A percentile compares a stretch with the other conserved stretches of the same genome.
Evolutionary conservation across 2,113 vertebrate genomes (phyloP).

Genomic region (Podarcis raffonei): DNA sequence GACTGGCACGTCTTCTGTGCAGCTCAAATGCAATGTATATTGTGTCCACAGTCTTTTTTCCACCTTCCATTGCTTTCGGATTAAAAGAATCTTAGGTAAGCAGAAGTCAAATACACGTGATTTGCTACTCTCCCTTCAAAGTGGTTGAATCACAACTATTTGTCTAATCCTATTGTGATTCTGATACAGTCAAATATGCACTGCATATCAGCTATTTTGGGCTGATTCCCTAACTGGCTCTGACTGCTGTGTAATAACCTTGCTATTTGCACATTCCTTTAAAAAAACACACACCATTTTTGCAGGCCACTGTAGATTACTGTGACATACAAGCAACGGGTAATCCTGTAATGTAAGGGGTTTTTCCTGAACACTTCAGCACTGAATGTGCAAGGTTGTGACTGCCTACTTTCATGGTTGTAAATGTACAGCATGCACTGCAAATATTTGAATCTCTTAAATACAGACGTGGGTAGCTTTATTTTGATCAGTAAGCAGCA

Average conservation of each 20-base stretch:
- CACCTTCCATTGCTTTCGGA: background rate
- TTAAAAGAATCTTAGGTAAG: background rate
- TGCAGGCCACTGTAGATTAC: background rate
- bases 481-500: constrained; percentile 35
- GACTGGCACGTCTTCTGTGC: background rate
- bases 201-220: background rate
- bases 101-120: background rate
- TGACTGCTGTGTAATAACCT: background rate
- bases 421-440: constrained; percentile 47
- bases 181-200: background rate
- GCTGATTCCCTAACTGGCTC: constrained; percentile 10
- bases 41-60: background rate
- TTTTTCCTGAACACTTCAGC: constrained; percentile 41
- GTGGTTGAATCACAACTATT: constrained; percentile 1
- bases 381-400: constrained; percentile 42
- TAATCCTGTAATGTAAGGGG: constrained; percentile 18
- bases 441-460: constrained; percentile 45
- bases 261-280: background rate
- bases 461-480: constrained; percentile 48
- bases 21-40: background rate
- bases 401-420: constrained; percentile 47
- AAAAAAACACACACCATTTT: background rate
- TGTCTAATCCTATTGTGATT: constrained; percentile 21
- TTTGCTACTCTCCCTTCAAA: background rate
- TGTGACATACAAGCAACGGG: constrained; percentile 30